phyloP scores from a whole-genome alignment of 2,113 vertebrate genomes.

The Crotalus helleri region DNA sequence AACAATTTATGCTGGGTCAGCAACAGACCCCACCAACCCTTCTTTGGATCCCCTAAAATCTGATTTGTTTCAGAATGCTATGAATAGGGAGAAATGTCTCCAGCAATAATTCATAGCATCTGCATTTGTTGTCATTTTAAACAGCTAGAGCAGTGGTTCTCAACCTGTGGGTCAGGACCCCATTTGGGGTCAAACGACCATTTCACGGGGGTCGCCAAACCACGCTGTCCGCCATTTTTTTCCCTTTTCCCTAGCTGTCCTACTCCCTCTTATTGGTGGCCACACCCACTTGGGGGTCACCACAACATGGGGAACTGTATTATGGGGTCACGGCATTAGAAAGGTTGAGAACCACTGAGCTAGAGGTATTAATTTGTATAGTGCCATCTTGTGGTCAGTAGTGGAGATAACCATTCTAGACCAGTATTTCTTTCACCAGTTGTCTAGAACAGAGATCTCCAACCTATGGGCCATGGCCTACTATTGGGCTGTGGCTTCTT shows the following conservation, averaged over 20 bases:
- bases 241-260: too few species aligned
- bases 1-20: not conserved
- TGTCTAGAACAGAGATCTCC: not conserved
- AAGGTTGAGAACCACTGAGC: not conserved
- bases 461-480: too few species aligned
- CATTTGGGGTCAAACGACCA: too few species aligned
- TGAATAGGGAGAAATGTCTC: not conserved
- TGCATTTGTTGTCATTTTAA: not conserved
- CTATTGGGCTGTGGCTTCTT: too few species aligned
- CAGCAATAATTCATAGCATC: not conserved
- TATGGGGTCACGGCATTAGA: too few species aligned
- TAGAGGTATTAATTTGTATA: not conserved
- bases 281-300: too few species aligned
- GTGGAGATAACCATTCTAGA: not conserved
- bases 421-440: not conserved
- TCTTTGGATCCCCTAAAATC: not conserved
- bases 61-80: not conserved
- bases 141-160: not conserved
- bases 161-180: too few species aligned
- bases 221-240: too few species aligned
- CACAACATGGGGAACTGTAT: too few species aligned
- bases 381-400: not conserved
- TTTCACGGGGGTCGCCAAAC: too few species aligned
- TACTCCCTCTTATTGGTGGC: too few species aligned
- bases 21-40: not conserved